These are phyloP conservation scores for Tangara arthus DNA, from an alignment of 2,797 vertebrate species.

Conservation along the genomic window DNA sequence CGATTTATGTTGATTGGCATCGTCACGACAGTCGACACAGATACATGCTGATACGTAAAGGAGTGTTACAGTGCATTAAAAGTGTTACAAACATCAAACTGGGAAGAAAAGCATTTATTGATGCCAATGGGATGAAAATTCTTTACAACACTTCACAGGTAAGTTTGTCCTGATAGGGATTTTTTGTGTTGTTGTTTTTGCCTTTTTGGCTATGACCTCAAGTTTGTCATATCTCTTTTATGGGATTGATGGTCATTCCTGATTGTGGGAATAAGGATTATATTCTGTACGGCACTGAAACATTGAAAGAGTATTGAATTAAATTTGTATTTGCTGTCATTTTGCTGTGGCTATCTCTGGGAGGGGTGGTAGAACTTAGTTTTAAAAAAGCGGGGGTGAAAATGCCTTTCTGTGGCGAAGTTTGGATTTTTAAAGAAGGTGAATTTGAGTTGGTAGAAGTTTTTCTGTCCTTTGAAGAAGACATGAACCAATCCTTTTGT, in stretches of 20 bases:
- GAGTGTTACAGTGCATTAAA: slow-evolving; percentile 91
- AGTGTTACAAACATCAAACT: slow-evolving; percentile 93
- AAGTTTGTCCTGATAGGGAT: slow-evolving; percentile 51
- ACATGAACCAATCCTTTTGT: background rate
- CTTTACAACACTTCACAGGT: slow-evolving; percentile 93
- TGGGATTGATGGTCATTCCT: background rate
- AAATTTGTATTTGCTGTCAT: background rate
- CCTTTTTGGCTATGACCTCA: background rate
- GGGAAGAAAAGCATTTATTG: slow-evolving; percentile 92
- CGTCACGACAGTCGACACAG: slow-evolving; percentile 91
- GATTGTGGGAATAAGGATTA: background rate
- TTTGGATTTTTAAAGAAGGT: background rate
- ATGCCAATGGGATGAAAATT: slow-evolving; percentile 93
- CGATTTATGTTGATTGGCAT: slow-evolving; percentile 95
- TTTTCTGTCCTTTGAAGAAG: background rate
- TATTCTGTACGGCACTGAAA: background rate
- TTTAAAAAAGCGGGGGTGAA: background rate
- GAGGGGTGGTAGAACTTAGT: background rate
- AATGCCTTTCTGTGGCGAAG: background rate
- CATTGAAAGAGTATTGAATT: background rate
- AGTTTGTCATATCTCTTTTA: background rate
- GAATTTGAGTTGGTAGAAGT: background rate
- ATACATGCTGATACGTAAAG: slow-evolving; percentile 92
- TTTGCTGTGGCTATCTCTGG: background rate
- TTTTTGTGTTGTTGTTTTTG: background rate